Conservation (phyloP, 2,113 vertebrate genomes). For the Sturnus vulgaris region DNA sequence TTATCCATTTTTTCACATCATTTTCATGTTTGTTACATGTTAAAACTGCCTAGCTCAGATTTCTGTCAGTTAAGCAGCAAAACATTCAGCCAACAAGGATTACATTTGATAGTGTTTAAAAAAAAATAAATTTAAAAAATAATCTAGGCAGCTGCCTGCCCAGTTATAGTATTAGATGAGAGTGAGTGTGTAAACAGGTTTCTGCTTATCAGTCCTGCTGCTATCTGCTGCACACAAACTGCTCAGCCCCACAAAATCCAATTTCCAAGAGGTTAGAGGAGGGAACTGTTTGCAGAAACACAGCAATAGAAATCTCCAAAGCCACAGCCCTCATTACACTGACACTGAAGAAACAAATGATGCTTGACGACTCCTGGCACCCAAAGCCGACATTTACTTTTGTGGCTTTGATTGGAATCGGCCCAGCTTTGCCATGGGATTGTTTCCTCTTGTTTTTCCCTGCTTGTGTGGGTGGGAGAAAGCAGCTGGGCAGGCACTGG, state of each 20-base stretch:
- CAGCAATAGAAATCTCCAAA: conserved; percentile 45
- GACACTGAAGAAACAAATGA: conserved; percentile 30
- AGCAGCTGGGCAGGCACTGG: not conserved
- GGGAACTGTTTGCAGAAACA: conserved; percentile 58
- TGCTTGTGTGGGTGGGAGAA: not conserved
- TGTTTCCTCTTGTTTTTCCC: not conserved
- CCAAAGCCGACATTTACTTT: conserved; percentile 15
- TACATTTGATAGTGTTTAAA: not conserved
- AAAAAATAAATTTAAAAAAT: not conserved
- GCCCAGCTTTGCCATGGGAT: not conserved
- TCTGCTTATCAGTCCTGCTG: conserved; percentile 50
- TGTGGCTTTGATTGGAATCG: conserved; percentile 14
- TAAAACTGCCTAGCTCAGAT: not conserved
- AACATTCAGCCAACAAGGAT: not conserved
- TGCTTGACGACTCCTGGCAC: conserved; percentile 31
- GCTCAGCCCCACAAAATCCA: conserved; percentile 58
- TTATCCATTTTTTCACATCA: not conserved
- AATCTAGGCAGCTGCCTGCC: not conserved
- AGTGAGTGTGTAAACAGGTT: conserved; percentile 52
- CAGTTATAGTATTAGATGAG: not conserved
- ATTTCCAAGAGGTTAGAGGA: conserved; percentile 58
- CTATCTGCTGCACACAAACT: conserved; percentile 59
- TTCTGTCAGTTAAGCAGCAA: not conserved
- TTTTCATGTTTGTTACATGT: not conserved
- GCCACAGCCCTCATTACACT: conserved; percentile 35